Percentiles rank a stretch among this genome's conserved stretches.
These are phyloP conservation scores for Schizopygopsis malacanthus DNA, from an alignment of 2,797 vertebrate species.

Conservation along the genomic window DNA sequence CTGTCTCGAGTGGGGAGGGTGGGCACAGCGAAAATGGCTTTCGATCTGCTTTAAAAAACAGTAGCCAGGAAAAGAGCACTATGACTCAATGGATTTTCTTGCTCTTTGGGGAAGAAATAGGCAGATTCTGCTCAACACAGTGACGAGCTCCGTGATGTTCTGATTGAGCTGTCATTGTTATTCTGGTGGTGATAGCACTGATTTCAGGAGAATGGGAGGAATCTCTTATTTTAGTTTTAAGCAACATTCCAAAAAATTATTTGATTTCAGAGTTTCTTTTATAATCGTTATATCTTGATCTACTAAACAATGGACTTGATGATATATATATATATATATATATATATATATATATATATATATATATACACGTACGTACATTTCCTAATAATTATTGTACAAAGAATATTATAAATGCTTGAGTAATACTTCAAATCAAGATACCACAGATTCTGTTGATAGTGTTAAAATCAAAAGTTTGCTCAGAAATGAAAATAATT, in stretches of 20 bases:
- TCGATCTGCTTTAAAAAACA: conserved; percentile 24
- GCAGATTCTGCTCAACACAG: neutral
- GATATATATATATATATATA: too few species aligned
- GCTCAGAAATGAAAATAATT: too few species aligned
- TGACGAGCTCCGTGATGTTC: neutral
- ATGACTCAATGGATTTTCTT: conserved; percentile 32
- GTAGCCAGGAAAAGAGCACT: neutral
- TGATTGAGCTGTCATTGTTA: conserved; percentile 9
- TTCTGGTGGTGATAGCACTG: neutral
- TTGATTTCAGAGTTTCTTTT: neutral
- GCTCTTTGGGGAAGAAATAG: conserved; percentile 7
- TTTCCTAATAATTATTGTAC: too few species aligned
- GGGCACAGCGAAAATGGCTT: conserved; percentile 27
- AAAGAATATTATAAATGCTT: too few species aligned
- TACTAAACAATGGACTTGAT: neutral
- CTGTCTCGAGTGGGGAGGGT: neutral
- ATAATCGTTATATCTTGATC: neutral
- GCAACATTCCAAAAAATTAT: neutral
- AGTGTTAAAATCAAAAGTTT: too few species aligned
- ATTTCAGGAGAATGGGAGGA: neutral
- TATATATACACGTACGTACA: too few species aligned
- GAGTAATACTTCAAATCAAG: too few species aligned
- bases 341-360: too few species aligned
- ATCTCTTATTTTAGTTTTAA: too few species aligned
- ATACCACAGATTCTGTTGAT: too few species aligned